phyloP scores from a whole-genome alignment of 2,797 vertebrate genomes.

The Emydoidea blandingii region DNA sequence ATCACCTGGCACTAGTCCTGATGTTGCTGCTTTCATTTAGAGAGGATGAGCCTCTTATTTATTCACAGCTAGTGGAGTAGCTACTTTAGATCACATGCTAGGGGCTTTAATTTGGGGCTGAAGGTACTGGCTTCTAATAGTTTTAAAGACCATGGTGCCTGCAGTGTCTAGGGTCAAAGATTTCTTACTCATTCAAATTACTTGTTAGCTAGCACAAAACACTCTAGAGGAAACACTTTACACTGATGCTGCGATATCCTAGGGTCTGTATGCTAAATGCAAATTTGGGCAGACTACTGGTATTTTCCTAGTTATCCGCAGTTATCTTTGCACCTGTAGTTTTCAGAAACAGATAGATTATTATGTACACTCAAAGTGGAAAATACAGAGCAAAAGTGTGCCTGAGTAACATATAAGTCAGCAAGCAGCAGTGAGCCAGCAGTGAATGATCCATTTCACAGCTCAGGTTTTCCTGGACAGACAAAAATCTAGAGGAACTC shows the following conservation, averaged over 20 bases:
- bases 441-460: neutral
- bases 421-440: neutral
- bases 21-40: accelerated
- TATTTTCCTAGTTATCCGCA: neutral
- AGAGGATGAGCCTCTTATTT: neutral
- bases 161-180: neutral
- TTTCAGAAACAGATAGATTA: neutral
- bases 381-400: neutral
- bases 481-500: neutral
- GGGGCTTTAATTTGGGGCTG: neutral
- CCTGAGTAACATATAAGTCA: neutral
- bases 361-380: neutral
- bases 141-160: neutral
- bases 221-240: neutral
- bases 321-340: neutral
- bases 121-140: neutral
- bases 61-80: neutral
- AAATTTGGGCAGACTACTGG: neutral
- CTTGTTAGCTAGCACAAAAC: neutral
- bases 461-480: neutral
- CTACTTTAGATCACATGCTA: neutral
- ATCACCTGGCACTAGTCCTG: neutral
- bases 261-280: neutral
- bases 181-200: neutral
- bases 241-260: neutral